These are phyloP conservation scores for Melipona bicolor DNA, from an alignment of 2,888 invertebrate genomes.

Conservation along the genomic window DNA sequence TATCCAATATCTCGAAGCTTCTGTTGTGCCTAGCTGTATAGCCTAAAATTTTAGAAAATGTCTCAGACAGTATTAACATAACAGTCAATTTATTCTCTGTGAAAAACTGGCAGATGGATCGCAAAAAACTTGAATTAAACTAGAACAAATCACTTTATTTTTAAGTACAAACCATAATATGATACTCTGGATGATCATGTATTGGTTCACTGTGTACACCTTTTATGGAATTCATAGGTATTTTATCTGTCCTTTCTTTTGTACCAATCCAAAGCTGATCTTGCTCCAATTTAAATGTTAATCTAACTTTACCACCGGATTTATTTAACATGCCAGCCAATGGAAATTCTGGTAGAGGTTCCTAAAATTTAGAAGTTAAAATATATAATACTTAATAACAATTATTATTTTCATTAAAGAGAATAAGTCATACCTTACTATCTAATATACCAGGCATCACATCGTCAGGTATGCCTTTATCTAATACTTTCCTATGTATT, in stretches of 20 bases:
- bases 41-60: constrained; percentile 86
- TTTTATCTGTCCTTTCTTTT: constrained; percentile 96
- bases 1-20: constrained; percentile 96
- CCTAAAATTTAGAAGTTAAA: constrained; percentile 84
- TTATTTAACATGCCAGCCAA: constrained; percentile 96
- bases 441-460: constrained; percentile 94
- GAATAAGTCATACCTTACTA: constrained; percentile 86
- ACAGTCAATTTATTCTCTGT: background rate
- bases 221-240: constrained; percentile 95
- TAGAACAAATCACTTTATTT: background rate
- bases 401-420: constrained; percentile 7
- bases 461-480: constrained; percentile 96
- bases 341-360: constrained; percentile 92
- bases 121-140: background rate
- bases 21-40: constrained; percentile 95
- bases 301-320: constrained; percentile 93
- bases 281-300: constrained; percentile 95
- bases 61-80: constrained; percentile 3
- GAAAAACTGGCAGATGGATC: background rate
- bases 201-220: constrained; percentile 92
- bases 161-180: constrained; percentile 90
- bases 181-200: constrained; percentile 95
- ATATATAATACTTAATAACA: background rate
- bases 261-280: constrained; percentile 97
- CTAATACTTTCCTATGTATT: constrained; percentile 93